phyloP scores from a whole-genome alignment of 2,888 invertebrate species.

The Eupithecia tripunctaria region DNA sequence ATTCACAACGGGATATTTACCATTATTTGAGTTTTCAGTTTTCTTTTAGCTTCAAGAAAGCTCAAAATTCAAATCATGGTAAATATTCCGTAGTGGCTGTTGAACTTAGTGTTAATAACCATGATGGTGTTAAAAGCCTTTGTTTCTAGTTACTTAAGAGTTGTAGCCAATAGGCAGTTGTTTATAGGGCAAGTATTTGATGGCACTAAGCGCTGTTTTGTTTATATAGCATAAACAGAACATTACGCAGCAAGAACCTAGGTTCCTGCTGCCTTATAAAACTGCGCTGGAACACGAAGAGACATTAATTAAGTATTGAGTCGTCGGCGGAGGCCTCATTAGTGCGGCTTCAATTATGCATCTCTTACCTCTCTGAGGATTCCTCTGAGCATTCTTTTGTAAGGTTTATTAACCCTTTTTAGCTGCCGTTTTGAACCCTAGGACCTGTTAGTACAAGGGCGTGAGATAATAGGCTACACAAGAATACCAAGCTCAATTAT shows the following conservation, averaged over 20 bases:
- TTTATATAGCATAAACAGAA: neutral
- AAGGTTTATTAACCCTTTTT: conserved; percentile 1
- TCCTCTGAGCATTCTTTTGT: neutral
- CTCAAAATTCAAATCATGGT: too few relatives aligned
- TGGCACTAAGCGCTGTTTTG: neutral
- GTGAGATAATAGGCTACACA: neutral
- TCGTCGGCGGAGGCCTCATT: conserved; percentile 27
- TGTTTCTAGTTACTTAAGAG: too few relatives aligned
- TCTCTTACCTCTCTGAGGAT: conserved; percentile 7
- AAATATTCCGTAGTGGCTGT: too few relatives aligned
- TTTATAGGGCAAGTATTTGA: neutral
- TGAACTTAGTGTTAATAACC: too few relatives aligned
- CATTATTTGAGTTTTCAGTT: too few relatives aligned
- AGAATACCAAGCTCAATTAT: neutral
- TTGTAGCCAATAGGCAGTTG: neutral
- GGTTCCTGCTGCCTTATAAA: neutral
- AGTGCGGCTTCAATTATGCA: conserved; percentile 26
- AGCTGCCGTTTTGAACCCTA: neutral
- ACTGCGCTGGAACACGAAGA: neutral
- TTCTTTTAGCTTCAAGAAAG: too few relatives aligned
- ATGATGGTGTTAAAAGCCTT: too few relatives aligned
- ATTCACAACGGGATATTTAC: too few relatives aligned
- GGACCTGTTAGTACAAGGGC: neutral
- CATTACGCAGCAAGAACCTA: too few relatives aligned
- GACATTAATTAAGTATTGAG: conserved; percentile 27